These are phyloP conservation scores for Rhinolophus ferrumequinum DNA, from an alignment of 2,113 vertebrate genomes.

Conservation along the genomic window DNA sequence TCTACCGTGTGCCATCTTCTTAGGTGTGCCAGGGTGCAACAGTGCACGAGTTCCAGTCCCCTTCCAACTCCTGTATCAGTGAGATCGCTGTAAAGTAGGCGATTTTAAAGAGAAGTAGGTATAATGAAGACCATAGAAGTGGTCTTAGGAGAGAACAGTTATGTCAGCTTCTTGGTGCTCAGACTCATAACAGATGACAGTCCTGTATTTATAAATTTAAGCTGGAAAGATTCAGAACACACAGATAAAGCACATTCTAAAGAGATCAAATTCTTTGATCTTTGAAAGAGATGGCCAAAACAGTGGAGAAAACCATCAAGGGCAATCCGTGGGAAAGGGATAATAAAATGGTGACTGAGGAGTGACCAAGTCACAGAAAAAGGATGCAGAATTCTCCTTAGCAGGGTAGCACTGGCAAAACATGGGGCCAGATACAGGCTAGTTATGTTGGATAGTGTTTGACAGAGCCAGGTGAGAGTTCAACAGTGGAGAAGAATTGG, in stretches of 20 bases:
- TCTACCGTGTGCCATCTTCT: background rate
- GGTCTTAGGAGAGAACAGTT: background rate
- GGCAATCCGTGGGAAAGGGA: background rate
- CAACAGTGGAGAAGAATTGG: background rate
- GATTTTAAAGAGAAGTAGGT: background rate
- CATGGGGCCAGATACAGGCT: background rate
- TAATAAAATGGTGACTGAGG: background rate
- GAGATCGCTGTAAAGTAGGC: background rate
- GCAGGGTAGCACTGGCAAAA: background rate
- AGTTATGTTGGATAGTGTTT: background rate
- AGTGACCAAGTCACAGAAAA: too few species aligned
- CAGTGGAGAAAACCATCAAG: background rate
- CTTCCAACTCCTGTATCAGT: background rate
- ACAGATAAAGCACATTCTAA: background rate
- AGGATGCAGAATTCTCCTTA: too few species aligned
- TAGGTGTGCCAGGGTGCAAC: background rate
- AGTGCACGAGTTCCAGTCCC: background rate
- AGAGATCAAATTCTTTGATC: slow-evolving; percentile 24
- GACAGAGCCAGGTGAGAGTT: background rate
- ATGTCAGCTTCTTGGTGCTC: background rate
- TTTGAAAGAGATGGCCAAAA: slow-evolving; percentile 18
- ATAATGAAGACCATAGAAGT: background rate
- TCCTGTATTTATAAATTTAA: background rate
- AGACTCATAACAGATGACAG: background rate
- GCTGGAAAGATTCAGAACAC: background rate